Conservation (phyloP, 1,140 invertebrate species). For the Ceratina calcarata region DNA sequence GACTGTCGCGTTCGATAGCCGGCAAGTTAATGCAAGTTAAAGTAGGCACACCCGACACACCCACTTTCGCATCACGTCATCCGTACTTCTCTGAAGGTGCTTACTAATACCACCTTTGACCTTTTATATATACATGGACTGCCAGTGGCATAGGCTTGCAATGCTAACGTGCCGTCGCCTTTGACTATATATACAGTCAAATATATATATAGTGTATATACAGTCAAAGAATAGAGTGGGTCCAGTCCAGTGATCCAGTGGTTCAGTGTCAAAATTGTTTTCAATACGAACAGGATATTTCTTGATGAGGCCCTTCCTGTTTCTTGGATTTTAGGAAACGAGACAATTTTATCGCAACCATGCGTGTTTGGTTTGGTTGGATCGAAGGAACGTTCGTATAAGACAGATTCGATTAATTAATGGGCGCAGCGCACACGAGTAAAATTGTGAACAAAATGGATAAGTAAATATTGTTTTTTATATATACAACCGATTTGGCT, state of each 20-base stretch:
- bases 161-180: too few species aligned
- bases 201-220: too few species aligned
- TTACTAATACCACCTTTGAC: conserved; percentile 1
- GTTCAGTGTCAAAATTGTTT: too few species aligned
- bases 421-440: conserved; percentile 65
- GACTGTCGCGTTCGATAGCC: not conserved
- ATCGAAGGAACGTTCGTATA: not conserved
- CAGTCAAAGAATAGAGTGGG: too few species aligned
- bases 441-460: conserved; percentile 67
- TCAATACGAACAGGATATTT: not conserved
- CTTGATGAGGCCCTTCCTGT: too few species aligned
- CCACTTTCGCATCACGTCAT: conserved; percentile 63
- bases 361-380: not conserved
- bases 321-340: too few species aligned
- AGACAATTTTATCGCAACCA: not conserved
- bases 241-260: too few species aligned
- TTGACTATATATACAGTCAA: too few species aligned
- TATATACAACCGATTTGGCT: too few species aligned
- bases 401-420: conserved; percentile 52
- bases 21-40: conserved; percentile 15
- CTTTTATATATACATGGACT: too few species aligned
- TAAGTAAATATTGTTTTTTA: conserved; percentile 52
- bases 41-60: too few species aligned
- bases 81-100: conserved; percentile 39
- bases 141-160: too few species aligned